phyloP scores from a whole-genome alignment of 2,797 vertebrate species.

The Falco cherrug region DNA sequence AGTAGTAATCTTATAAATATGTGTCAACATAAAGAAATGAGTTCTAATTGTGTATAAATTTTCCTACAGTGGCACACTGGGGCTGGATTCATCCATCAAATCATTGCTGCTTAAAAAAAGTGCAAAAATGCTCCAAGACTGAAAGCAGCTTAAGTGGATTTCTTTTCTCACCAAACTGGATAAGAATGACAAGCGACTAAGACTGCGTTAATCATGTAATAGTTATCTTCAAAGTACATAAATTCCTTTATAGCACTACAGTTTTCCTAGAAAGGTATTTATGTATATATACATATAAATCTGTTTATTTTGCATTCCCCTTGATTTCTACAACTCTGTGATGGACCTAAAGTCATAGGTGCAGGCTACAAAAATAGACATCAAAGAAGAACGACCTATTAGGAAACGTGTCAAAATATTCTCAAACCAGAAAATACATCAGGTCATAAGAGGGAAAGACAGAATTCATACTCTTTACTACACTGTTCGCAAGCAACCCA shows the following conservation, averaged over 20 bases:
- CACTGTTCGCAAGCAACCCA: neutral
- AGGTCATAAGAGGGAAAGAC: neutral
- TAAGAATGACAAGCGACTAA: neutral
- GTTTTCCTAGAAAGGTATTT: neutral
- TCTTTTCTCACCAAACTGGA: neutral
- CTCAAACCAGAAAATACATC: neutral
- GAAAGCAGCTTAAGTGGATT: neutral
- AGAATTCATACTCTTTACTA: neutral
- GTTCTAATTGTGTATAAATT: neutral
- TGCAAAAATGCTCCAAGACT: neutral
- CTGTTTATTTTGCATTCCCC: neutral
- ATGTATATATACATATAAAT: neutral
- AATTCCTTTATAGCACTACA: neutral
- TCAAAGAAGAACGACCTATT: neutral
- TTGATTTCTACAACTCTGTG: neutral
- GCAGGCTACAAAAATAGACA: neutral
- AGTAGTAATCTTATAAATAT: neutral
- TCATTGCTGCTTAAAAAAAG: neutral
- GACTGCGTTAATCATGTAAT: neutral
- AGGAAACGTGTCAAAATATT: neutral
- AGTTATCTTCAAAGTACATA: slow-evolving; percentile 8
- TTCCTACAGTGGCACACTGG: neutral
- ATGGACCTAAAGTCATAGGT: neutral
- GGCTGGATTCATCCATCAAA: neutral
- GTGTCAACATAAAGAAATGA: neutral